phyloP scores from a whole-genome alignment of 2,113 vertebrate species.

The Ophthalmolycus amberensis region DNA sequence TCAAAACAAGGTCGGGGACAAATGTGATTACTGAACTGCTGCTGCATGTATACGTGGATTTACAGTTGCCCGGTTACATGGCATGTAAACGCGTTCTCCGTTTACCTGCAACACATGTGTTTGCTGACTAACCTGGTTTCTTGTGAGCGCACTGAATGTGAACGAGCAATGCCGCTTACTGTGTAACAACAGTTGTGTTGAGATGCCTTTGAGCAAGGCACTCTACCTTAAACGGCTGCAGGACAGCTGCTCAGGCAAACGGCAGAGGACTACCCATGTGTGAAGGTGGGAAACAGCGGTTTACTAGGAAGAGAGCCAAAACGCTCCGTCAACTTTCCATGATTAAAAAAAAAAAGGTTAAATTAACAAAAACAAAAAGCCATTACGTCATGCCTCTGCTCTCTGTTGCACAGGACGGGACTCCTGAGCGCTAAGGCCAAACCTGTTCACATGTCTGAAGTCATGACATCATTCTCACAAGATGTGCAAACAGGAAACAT shows the following conservation, averaged over 20 bases:
- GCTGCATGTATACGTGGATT: background rate
- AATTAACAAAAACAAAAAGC: constrained; percentile 5
- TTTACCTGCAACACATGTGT: constrained; percentile 1
- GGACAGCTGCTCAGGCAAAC: constrained; percentile 19
- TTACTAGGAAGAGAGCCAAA: constrained; percentile 15
- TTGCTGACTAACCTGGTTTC: background rate
- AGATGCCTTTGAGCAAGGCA: constrained; percentile 3
- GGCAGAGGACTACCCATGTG: constrained; percentile 20
- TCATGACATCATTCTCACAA: constrained; percentile 45
- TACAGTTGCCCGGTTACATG: background rate
- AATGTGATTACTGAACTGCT: background rate
- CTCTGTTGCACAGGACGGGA: constrained; percentile 4
- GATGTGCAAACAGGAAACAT: constrained; percentile 48
- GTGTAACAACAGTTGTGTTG: background rate
- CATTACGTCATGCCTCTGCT: constrained; percentile 29
- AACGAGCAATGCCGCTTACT: background rate
- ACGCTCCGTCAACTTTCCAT: constrained; percentile 13
- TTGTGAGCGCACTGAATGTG: background rate
- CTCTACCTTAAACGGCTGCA: constrained; percentile 21
- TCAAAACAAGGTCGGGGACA: background rate
- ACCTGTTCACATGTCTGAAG: constrained; percentile 27
- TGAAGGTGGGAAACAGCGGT: constrained; percentile 19
- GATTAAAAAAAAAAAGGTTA: background rate
- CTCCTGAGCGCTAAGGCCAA: constrained; percentile 39
- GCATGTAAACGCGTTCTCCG: background rate